Conservation (phyloP, 2,888 invertebrate species). For the Philereme transversata region DNA sequence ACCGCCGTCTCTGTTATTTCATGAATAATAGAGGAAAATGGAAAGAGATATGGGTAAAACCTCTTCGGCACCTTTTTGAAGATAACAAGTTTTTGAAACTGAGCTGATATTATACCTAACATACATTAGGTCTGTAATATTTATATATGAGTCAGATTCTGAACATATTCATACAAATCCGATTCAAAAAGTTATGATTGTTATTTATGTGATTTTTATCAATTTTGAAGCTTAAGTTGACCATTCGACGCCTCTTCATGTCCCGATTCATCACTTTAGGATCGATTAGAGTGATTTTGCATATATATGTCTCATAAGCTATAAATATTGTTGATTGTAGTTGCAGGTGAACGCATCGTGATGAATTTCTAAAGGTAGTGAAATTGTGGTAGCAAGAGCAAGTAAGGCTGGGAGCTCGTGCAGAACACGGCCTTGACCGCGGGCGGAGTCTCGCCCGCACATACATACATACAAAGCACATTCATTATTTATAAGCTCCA, state of each 20-base stretch:
- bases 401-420: conserved; percentile 52
- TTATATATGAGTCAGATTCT: conserved; percentile 44
- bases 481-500: conserved; percentile 78
- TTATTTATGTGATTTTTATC: conserved; percentile 37
- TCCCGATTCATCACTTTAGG: conserved; percentile 21
- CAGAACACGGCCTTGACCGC: conserved; percentile 66
- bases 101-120: conserved; percentile 12
- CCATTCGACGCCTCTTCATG: conserved; percentile 32
- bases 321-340: conserved; percentile 1
- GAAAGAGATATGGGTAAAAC: conserved; percentile 2
- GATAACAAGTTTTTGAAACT: conserved; percentile 9
- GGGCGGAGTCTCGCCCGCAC: conserved; percentile 53
- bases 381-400: conserved; percentile 21
- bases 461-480: conserved; percentile 56
- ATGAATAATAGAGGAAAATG: conserved; percentile 14
- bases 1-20: conserved; percentile 6
- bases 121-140: conserved; percentile 3
- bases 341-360: neutral
- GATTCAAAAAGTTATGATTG: conserved; percentile 29
- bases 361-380: conserved; percentile 7
- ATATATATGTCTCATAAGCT: conserved; percentile 7
- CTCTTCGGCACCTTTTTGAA: conserved; percentile 14
- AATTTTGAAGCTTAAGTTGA: conserved; percentile 23
- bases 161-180: conserved; percentile 29
- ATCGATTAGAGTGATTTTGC: conserved; percentile 11